phyloP scores from a whole-genome alignment of 2,888 invertebrate species.

The Fragum sueziense region DNA sequence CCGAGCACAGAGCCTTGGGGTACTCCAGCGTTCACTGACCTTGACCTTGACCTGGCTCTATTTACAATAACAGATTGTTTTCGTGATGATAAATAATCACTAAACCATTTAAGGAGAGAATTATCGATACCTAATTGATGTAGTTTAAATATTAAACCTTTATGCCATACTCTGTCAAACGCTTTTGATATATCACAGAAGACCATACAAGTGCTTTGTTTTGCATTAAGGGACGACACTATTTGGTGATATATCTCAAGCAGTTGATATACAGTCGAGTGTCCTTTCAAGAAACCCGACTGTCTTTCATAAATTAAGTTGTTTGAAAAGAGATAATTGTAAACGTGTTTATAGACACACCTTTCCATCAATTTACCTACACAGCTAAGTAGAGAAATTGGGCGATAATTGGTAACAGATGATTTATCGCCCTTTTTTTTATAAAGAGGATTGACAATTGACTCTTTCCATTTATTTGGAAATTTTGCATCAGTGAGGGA shows the following conservation, averaged over 20 bases:
- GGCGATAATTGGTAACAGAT: constrained; percentile 30
- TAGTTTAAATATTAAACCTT: constrained; percentile 45
- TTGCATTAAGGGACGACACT: constrained; percentile 20
- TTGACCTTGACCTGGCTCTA: background rate
- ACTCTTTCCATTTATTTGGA: constrained; percentile 31
- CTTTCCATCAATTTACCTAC: constrained; percentile 46
- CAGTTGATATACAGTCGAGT: constrained; percentile 49
- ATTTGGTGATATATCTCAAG: constrained; percentile 48
- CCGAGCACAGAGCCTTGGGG: constrained; percentile 39
- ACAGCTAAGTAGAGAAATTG: constrained; percentile 42
- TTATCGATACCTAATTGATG: constrained; percentile 36
- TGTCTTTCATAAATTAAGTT: constrained; percentile 39
- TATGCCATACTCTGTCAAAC: constrained; percentile 54
- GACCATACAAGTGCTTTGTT: constrained; percentile 32
- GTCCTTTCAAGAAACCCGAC: constrained; percentile 42
- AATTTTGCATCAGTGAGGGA: constrained; percentile 24
- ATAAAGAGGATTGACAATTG: constrained; percentile 38
- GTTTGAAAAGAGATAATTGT: constrained; percentile 34
- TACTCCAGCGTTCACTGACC: constrained; percentile 1
- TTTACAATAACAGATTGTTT: constrained; percentile 26
- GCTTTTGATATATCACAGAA: constrained; percentile 54
- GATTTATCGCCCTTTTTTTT: constrained; percentile 34
- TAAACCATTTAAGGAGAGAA: constrained; percentile 33
- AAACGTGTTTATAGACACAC: constrained; percentile 37
- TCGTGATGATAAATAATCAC: constrained; percentile 29